phyloP scores from a whole-genome alignment of 2,888 invertebrate species.

The Sarcophaga subvicina region DNA sequence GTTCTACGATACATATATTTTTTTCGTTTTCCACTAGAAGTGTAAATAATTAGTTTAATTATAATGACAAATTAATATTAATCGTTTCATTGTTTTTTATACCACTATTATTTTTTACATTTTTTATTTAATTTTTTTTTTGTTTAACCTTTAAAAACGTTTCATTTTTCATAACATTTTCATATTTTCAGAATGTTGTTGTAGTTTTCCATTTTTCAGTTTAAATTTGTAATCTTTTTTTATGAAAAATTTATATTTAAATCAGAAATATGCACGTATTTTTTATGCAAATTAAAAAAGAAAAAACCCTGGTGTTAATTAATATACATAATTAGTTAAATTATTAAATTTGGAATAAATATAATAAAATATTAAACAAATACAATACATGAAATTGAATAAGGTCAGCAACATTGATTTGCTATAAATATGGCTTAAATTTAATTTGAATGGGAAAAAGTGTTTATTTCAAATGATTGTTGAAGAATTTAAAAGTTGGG shows the following conservation, averaged over 20 bases:
- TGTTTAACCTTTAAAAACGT: constrained; percentile 8
- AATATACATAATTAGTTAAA: constrained; percentile 17
- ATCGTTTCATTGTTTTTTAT: constrained; percentile 39
- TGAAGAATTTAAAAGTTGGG: too few species aligned
- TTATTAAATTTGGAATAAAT: not conserved
- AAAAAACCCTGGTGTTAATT: constrained; percentile 26
- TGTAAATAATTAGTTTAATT: constrained; percentile 65
- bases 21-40: not conserved
- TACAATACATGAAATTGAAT: too few species aligned
- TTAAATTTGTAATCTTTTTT: constrained; percentile 12
- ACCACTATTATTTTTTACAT: not conserved
- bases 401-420: too few species aligned
- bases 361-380: not conserved
- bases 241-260: constrained; percentile 9
- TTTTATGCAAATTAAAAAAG: too few species aligned
- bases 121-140: not conserved
- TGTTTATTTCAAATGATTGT: too few species aligned
- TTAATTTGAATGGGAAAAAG: too few species aligned
- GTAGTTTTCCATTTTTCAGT: constrained; percentile 25
- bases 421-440: too few species aligned
- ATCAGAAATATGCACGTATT: not conserved
- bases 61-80: constrained; percentile 63
- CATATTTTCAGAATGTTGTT: not conserved
- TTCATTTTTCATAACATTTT: constrained; percentile 17
- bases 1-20: not conserved